phyloP scores from a whole-genome alignment of 2,113 vertebrate genomes.

The Vanacampus margaritifer region DNA sequence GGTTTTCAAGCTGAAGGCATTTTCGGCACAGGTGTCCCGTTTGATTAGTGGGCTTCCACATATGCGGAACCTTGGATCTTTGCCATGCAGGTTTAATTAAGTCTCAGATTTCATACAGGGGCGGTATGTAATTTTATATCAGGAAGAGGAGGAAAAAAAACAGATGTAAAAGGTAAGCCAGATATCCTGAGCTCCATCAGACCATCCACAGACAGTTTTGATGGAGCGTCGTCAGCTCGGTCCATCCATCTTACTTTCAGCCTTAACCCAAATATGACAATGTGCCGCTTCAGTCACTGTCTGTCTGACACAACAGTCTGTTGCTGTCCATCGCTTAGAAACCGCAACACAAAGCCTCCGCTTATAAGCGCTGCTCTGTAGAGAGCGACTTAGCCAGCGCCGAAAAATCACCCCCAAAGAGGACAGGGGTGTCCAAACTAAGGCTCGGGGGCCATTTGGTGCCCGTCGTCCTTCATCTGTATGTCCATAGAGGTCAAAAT shows the following conservation, averaged over 20 bases:
- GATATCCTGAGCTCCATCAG: neutral
- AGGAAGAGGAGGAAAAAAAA: neutral
- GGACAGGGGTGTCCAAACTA: neutral
- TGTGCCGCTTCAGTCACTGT: neutral
- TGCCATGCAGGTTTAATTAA: slow-evolving; percentile 5
- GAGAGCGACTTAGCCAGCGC: neutral
- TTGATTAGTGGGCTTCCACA: neutral
- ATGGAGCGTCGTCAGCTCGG: neutral
- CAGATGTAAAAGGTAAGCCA: neutral
- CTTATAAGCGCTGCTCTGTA: neutral
- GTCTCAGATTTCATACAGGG: neutral
- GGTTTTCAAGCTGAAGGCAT: neutral
- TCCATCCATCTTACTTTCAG: neutral
- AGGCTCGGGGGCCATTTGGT: neutral
- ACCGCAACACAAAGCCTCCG: neutral
- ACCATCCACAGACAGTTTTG: neutral
- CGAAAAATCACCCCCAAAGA: neutral
- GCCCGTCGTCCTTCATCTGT: neutral
- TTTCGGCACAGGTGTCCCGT: neutral
- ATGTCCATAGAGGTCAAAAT: too few species aligned
- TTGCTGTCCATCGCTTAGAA: slow-evolving; percentile 1
- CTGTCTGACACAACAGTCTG: slow-evolving; percentile 1
- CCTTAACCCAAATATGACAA: slow-evolving; percentile 16
- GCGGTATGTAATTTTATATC: slow-evolving; percentile 1
- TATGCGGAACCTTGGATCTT: neutral